phyloP scores from a whole-genome alignment of 2,113 vertebrate genomes.

The Corythaixoides concolor region DNA sequence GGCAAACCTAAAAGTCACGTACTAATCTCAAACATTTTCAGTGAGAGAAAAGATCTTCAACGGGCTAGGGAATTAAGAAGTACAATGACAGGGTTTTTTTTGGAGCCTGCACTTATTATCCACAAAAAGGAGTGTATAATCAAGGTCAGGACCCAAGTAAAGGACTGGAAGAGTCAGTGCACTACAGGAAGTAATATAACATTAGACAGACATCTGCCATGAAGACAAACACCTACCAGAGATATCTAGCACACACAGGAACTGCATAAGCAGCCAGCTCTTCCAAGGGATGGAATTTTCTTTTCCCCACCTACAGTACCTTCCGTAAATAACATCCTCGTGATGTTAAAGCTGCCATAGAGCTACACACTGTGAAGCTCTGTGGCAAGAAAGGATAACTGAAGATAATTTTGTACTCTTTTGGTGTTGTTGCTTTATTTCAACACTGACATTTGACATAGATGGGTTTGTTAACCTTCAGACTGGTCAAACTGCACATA shows the following conservation, averaged over 20 bases:
- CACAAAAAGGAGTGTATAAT: neutral
- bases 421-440: neutral
- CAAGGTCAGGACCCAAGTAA: neutral
- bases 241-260: neutral
- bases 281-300: neutral
- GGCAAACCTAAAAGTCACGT: neutral
- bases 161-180: neutral
- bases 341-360: neutral
- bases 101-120: neutral
- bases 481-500: neutral
- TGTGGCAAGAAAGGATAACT: neutral
- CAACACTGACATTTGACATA: neutral
- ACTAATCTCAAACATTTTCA: neutral
- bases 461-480: neutral
- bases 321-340: slow-evolving; percentile 26
- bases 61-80: neutral
- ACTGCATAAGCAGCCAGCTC: neutral
- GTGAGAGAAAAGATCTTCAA: neutral
- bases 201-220: neutral
- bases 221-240: slow-evolving; percentile 3
- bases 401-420: neutral
- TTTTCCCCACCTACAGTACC: neutral
- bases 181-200: neutral
- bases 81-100: neutral
- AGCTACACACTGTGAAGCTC: neutral